Conservation (phyloP, 2,888 invertebrate genomes). For the Napeogenes inachia region DNA sequence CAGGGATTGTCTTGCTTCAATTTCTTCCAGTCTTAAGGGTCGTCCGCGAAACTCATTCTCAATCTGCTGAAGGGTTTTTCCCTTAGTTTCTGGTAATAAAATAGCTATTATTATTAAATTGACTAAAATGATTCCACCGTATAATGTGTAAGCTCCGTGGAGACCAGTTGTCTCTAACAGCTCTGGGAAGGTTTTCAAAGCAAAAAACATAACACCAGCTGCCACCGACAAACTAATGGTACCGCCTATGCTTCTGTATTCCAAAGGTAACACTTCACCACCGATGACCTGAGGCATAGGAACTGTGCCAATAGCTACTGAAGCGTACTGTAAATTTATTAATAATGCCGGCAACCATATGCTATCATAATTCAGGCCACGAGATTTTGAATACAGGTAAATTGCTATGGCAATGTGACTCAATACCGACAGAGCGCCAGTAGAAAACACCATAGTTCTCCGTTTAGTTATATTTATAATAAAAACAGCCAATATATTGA, state of each 20-base stretch:
- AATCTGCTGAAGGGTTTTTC: constrained; percentile 80
- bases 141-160: constrained; percentile 76
- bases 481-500: constrained; percentile 77
- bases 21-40: constrained; percentile 43
- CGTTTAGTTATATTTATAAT: constrained; percentile 78
- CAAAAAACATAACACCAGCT: constrained; percentile 77
- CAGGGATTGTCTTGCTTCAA: constrained; percentile 45
- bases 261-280: constrained; percentile 37
- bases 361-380: constrained; percentile 44
- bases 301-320: constrained; percentile 76
- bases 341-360: constrained; percentile 68
- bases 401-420: constrained; percentile 74
- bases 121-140: constrained; percentile 70
- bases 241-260: not conserved
- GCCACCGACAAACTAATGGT: constrained; percentile 43
- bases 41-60: constrained; percentile 73
- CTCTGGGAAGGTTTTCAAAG: constrained; percentile 78
- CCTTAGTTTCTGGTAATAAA: constrained; percentile 81
- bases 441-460: constrained; percentile 77
- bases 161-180: constrained; percentile 70
- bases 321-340: constrained; percentile 73
- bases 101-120: constrained; percentile 73
- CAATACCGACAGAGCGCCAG: constrained; percentile 44
- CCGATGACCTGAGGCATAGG: constrained; percentile 76
- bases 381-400: constrained; percentile 50